Evolutionary conservation across 2,888 invertebrate species (phyloP).

Genomic region (Anagyrus pseudococci): DNA sequence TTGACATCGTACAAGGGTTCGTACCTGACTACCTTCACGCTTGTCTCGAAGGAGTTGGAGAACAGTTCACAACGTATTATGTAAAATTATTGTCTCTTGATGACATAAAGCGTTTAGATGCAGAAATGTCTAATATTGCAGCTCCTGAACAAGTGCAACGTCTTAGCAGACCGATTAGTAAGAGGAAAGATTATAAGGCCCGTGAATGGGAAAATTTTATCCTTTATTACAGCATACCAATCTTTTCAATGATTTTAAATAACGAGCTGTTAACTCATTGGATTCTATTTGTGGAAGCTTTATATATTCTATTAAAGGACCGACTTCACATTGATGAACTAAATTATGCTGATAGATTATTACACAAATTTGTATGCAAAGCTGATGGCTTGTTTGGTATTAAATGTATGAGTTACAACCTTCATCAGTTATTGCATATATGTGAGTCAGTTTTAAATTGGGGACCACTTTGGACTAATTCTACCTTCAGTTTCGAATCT

Average conservation of each 20-base stretch:
- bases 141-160: neutral
- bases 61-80: neutral
- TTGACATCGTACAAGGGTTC: constrained; percentile 1
- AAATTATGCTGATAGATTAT: neutral
- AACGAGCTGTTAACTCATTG: neutral
- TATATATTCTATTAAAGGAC: constrained; percentile 3
- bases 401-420: neutral
- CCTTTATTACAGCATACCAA: constrained; percentile 6
- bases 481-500: constrained; percentile 7
- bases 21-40: constrained; percentile 3
- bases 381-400: neutral
- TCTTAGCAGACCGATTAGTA: neutral
- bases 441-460: neutral
- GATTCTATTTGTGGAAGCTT: neutral
- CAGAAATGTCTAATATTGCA: neutral
- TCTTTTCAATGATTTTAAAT: neutral
- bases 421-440: neutral
- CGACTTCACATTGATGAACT: neutral
- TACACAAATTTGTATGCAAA: neutral
- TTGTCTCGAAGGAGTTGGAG: neutral
- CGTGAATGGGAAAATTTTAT: constrained; percentile 5
- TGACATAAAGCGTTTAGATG: neutral
- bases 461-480: constrained; percentile 5
- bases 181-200: neutral
- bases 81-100: neutral